phyloP scores from a whole-genome alignment of 2,888 invertebrate genomes.

The Myopa tessellatipennis region DNA sequence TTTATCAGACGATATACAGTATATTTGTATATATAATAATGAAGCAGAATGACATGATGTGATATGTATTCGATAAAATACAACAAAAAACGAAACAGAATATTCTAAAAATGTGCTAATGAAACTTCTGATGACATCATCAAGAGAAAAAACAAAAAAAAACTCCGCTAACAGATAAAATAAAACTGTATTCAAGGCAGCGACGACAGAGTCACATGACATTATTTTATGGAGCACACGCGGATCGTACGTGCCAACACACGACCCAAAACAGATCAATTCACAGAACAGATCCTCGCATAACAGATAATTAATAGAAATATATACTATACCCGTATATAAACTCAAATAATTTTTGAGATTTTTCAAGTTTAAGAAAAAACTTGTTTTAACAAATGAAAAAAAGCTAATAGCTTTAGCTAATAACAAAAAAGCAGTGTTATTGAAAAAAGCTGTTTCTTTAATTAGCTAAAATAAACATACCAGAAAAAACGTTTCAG shows the following conservation, averaged over 20 bases:
- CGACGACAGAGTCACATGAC: not conserved
- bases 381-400: no score
- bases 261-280: not conserved
- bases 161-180: not conserved
- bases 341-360: no score
- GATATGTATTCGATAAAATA: slow-evolving; percentile 12
- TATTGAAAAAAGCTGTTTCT: no score
- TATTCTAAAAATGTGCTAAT: slow-evolving; percentile 14
- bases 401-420: no score
- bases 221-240: not conserved
- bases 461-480: no score
- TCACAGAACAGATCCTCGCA: not conserved
- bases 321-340: no score
- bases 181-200: not conserved
- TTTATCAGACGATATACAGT: not conserved
- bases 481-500: no score
- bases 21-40: not conserved
- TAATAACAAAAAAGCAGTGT: no score
- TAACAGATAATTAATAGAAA: no score
- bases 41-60: not conserved
- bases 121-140: slow-evolving; percentile 34
- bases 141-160: not conserved
- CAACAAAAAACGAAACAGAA: slow-evolving; percentile 1
- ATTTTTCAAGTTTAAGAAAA: no score
- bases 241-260: not conserved